Evolutionary conservation across 2,113 vertebrate species (phyloP).

Genomic region (Progne subis): DNA sequence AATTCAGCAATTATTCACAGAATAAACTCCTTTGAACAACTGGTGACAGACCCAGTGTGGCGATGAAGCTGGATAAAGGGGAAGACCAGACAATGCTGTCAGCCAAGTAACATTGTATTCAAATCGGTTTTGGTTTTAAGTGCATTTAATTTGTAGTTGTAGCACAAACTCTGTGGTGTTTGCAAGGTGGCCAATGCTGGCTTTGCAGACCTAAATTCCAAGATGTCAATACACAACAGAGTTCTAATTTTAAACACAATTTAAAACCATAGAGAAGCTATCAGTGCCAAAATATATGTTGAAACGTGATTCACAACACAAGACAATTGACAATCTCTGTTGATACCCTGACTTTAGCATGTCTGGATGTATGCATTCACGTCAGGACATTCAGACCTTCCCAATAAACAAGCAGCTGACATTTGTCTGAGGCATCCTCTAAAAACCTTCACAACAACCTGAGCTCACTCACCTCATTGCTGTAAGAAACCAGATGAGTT

Average conservation of each 20-base stretch:
- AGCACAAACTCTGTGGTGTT: not conserved
- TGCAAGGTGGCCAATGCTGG: not conserved
- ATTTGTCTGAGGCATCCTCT: not conserved
- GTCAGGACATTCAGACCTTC: not conserved
- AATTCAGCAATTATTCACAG: not conserved
- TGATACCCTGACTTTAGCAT: not conserved
- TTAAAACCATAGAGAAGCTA: not conserved
- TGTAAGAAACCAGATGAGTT: not conserved
- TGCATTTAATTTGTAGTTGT: not conserved
- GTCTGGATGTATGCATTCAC: not conserved
- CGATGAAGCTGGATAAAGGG: not conserved
- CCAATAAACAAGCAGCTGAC: not conserved
- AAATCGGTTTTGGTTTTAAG: not conserved
- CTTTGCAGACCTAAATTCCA: not conserved
- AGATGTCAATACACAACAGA: not conserved
- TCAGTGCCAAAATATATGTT: not conserved
- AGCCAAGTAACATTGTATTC: not conserved
- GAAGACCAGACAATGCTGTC: not conserved
- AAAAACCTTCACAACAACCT: not conserved
- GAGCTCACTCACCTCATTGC: not conserved
- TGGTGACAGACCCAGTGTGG: not conserved
- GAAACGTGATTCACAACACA: not conserved
- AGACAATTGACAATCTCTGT: not conserved
- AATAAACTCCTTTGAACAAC: not conserved
- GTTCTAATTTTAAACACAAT: not conserved